These are phyloP conservation scores for Cebus imitator DNA, from an alignment of 2,113 vertebrate species.

Conservation along the genomic window DNA sequence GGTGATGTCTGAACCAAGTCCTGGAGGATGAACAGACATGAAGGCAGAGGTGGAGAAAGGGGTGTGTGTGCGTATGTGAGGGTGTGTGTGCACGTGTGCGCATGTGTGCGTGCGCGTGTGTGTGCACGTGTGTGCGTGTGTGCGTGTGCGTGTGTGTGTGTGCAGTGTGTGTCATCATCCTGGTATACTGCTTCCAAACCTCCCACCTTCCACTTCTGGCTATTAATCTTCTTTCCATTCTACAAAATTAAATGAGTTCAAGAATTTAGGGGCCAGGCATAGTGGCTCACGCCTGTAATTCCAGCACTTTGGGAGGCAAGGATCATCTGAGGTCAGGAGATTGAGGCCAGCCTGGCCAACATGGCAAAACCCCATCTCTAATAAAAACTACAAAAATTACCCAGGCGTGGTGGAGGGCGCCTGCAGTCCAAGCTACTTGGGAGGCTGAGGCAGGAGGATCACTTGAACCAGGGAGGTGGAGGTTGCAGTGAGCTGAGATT, in stretches of 20 bases:
- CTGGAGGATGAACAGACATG: neutral
- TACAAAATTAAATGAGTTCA: neutral
- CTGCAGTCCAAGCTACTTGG: neutral
- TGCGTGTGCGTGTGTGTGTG: neutral
- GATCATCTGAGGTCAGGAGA: neutral
- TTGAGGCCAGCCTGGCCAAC: neutral
- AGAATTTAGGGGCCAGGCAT: neutral
- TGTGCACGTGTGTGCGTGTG: accelerated
- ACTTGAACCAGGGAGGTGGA: neutral
- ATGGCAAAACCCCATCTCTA: neutral
- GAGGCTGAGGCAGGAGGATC: neutral
- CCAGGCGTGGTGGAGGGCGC: neutral
- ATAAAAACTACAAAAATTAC: neutral
- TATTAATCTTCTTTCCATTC: neutral
- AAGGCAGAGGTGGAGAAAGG: neutral
- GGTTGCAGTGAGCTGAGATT: no score
- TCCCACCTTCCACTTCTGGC: neutral
- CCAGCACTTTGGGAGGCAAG: neutral
- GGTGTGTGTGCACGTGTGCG: neutral
- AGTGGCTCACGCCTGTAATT: neutral
- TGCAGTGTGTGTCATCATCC: accelerated
- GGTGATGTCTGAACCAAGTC: neutral
- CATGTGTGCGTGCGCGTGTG: accelerated
- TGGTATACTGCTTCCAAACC: neutral
- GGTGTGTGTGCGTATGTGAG: neutral